Evolutionary conservation across 92 coral and sea anemone genomes (phyloP), one percentile per base, ranked within the genome.

Genomic region (Bergia sp.): DNA sequence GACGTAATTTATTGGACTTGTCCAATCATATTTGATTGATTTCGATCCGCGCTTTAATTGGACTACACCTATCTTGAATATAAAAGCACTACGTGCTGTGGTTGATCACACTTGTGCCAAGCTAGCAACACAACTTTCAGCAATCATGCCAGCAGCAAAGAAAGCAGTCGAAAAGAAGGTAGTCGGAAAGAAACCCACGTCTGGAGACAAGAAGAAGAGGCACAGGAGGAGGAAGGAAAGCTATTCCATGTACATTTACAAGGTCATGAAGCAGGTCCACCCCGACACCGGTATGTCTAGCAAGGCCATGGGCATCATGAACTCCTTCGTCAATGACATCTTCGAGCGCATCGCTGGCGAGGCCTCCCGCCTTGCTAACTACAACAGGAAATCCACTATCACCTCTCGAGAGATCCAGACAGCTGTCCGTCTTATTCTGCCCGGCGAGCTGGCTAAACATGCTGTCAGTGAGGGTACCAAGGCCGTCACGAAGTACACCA

Each of bases 81-180:
- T 76, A 76, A 76, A 76, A 76, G 80, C 80, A 76, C 80, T 76
- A 76, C 80, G 80, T 40, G 50, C 79, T 75, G 79, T 75, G 53
- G 36, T 75, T 75, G 79, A 75, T 75, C 79, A 75, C 79, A 75
- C 79, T 75, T 75, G 79, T 75, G 79, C 53, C 50, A 75, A 75
- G 3, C 79, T 75, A 75, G 79, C 79, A 75, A 75, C 79, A 75
- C 79, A 75, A 75, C 7, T 75, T 75, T 75, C 79, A 75, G 79
- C 79, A 75, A 75, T 75, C 79, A 75, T 75, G 79, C 79, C 79
- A 75, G 79, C 79, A 75, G 79, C 79, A 75, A 75, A 75, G 79
- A 75, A 75, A 75, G 79, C 79, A 75, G 79, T 75, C 79, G 79
- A 45, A 10, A 45, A 74, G 49, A 74, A 74, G 79, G 79, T 29